These are phyloP conservation scores for Styela clava DNA, from an alignment of 23 tunicate genomes.

Conservation along the genomic window DNA sequence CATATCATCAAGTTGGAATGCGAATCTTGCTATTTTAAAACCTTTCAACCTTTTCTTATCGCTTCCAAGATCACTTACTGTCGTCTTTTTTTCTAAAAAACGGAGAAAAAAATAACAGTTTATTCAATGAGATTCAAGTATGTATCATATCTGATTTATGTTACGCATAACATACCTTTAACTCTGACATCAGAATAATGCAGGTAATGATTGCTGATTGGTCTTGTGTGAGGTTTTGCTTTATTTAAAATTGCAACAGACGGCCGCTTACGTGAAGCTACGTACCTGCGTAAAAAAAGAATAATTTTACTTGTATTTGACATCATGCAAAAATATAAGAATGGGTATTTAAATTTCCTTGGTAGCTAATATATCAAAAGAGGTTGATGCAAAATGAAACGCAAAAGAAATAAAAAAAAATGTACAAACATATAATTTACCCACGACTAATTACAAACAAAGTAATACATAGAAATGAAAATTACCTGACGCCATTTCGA, in stretches of 20 bases:
- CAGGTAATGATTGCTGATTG: slow-evolving; percentile 65
- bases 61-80: slow-evolving; percentile 37
- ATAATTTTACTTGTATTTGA: background rate
- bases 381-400: no score
- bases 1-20: slow-evolving; percentile 54
- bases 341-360: no score
- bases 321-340: background rate
- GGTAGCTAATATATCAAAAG: no score
- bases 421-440: background rate
- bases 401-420: background rate
- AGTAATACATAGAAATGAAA: no score
- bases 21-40: slow-evolving; percentile 59
- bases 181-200: slow-evolving; percentile 81
- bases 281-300: slow-evolving; percentile 40
- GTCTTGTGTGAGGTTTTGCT: slow-evolving; percentile 25
- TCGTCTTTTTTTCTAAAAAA: slow-evolving; percentile 42
- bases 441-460: no score
- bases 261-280: slow-evolving; percentile 46
- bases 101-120: background rate
- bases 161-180: slow-evolving; percentile 78
- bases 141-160: no score
- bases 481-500: slow-evolving; percentile 57
- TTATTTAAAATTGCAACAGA: slow-evolving; percentile 52
- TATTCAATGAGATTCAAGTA: background rate
- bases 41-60: slow-evolving; percentile 56